Base-by-base conservation (phyloP, 2,797 vertebrate genomes). In the Macropodus opercularis region DNA sequence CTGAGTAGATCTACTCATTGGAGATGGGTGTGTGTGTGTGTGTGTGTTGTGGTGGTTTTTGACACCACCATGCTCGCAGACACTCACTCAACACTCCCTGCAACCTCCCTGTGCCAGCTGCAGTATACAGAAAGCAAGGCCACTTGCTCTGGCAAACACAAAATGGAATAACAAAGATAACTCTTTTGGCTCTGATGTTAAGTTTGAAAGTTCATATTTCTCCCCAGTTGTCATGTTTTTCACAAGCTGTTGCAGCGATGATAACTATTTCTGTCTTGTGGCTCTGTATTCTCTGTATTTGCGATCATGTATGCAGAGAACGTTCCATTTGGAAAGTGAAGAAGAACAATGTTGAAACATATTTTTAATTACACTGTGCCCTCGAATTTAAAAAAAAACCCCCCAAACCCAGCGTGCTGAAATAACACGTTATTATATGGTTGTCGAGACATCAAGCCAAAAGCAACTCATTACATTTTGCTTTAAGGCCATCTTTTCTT, bases 391-490 rank as follows among this genome's bases (percentile, higher is more conserved):
- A 40, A 75, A 67, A n/a, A n/a, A n/a, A n/a, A n/a, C n/a, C n/a
- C n/a, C n/a, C n/a, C n/a, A n/a, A n/a, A n/a, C 60, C 48, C 58
- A 62, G 42, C 27, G 63, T 14, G 63, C 77, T 81, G 55, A 87
- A 89, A 87, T 87, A 74, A 72, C 21, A 66, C 78, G 86, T 87
- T 88, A 90, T 91, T 90, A 88, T 87, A 90, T 72, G 75, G 75
- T 90, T 85, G 63, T 73, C 50, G 39, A 74, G 70, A 53, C 61
- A 81, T 72, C 42, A 13, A 72, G 82, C 85, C 85, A 89, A 86
- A 72, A 84, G 74, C 67, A 90, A 72, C 82, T 83, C 63, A 58
- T 84, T 85, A 74, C 39, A 53, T 81, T 87, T 87, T 79, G 78
- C 88, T 85, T 84, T 63, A 81, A 77, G 76, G 77, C 65, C 74